Evolutionary conservation across 2,113 vertebrate species (phyloP), one percentile per base, ranked within the genome.

Genomic region (Pelobates fuscus): DNA sequence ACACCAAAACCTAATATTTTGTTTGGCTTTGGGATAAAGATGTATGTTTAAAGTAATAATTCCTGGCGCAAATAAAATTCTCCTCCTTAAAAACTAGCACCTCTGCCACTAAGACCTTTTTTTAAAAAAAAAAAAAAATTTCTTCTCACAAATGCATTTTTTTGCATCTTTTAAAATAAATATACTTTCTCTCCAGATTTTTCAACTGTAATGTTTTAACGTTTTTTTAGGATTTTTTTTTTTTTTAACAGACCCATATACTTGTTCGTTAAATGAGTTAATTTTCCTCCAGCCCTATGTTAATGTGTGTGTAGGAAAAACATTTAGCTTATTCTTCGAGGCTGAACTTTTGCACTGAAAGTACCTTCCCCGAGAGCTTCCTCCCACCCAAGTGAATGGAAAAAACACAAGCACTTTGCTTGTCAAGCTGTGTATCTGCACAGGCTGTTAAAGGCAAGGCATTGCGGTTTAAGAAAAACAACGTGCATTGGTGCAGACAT

Each of bases 401-500:
- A 77, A 85, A 81, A 87, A 84, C 68, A 54, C 77, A 0, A 83
- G 84, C 82, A 74, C 63, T 84, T 85, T 81, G 78, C 65, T 87
- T 87, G 82, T 81, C 87, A 81, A 77, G 69, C 70, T 79, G 54
- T 84, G 71, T 84, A 79, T 83, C 67, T 78, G 74, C 61, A 68
- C 82, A 85, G 80, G 86, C 80, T 89, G 76, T 81, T 85, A n/a
- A 81, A 84, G 84, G 73, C 79, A 91, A 88, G 83, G 83, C 81
- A 84, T 77, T 85, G 81, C 86, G 86, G 86, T 76, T 80, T 86
- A 61, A 81, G 78, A 81, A 79, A 77, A 85, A 78, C 81, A 82
- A 70, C 86, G 88, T 88, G 82, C 84, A 63, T 86, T 88, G 89
- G 88, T 84, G 84, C 77, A 46, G 60, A 78, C 67, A 65, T 64